Percentiles rank a stretch among this genome's conserved stretches.
Evolutionary conservation across 92 coral and sea anemone genomes (phyloP).

Genomic region (Micromussa lordhowensis): DNA sequence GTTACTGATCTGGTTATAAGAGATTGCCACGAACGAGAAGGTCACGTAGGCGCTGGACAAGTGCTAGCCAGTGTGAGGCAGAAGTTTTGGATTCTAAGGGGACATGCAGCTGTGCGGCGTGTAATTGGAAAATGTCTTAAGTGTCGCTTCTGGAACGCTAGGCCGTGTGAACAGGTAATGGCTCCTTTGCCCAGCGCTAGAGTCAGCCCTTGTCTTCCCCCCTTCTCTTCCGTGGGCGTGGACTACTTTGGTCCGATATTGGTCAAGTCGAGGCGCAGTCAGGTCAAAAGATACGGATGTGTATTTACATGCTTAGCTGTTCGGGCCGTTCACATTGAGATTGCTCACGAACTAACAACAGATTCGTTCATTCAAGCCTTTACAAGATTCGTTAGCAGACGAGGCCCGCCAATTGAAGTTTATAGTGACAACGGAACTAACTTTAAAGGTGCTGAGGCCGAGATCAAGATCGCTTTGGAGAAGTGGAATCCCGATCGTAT

Average conservation of each 20-base stretch:
- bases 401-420: constrained; percentile 56
- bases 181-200: too few relatives aligned
- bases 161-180: constrained; percentile 7
- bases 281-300: constrained; percentile 34
- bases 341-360: constrained; percentile 43
- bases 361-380: constrained; percentile 64
- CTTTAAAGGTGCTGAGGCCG: constrained; percentile 46
- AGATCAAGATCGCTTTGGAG: constrained; percentile 28
- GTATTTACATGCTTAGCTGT: constrained; percentile 35
- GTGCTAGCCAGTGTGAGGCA: constrained; percentile 7
- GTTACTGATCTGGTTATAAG: constrained; percentile 8
- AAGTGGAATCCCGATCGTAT: constrained; percentile 39
- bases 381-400: constrained; percentile 62
- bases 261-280: constrained; percentile 28
- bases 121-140: background rate
- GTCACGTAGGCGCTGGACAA: constrained; percentile 1
- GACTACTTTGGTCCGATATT: constrained; percentile 33
- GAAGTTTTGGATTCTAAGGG: constrained; percentile 20
- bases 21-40: constrained; percentile 20
- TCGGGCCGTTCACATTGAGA: constrained; percentile 49
- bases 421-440: constrained; percentile 61
- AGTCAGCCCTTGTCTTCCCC: too few relatives aligned
- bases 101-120: background rate
- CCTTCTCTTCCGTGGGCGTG: too few relatives aligned
- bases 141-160: constrained; percentile 8